phyloP scores from a whole-genome alignment of 2,888 invertebrate genomes.

The Fragum sueziense region DNA sequence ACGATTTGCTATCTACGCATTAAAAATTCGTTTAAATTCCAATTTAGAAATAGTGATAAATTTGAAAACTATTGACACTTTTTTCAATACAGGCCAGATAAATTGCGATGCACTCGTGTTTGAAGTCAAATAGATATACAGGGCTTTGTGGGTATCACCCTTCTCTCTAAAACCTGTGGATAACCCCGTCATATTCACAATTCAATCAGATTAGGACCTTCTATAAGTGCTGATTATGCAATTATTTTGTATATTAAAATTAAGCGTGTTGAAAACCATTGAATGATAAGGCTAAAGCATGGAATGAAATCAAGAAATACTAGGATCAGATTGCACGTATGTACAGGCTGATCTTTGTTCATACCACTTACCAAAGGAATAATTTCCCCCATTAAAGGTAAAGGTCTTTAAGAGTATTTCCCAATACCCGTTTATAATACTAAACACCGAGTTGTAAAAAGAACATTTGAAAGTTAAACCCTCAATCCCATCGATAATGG shows the following conservation, averaged over 20 bases:
- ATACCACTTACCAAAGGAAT: too few relatives aligned
- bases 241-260: too few relatives aligned
- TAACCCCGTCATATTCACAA: too few relatives aligned
- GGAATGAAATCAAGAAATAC: too few relatives aligned
- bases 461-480: background rate
- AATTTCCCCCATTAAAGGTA: background rate
- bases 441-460: background rate
- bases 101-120: background rate
- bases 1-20: background rate
- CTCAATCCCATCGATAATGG: too few relatives aligned
- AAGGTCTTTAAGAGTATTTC: background rate
- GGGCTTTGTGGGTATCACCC: background rate
- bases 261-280: too few relatives aligned
- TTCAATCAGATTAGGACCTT: too few relatives aligned
- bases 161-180: too few relatives aligned
- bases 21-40: constrained; percentile 1
- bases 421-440: constrained; percentile 10
- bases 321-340: too few relatives aligned
- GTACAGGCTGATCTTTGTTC: too few relatives aligned
- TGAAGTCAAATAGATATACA: background rate
- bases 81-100: constrained; percentile 1
- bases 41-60: background rate
- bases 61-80: constrained; percentile 2
- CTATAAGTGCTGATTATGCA: too few relatives aligned
- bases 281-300: too few relatives aligned